Conservation (phyloP, 2,888 invertebrate species). For the Melanargia galathea region DNA sequence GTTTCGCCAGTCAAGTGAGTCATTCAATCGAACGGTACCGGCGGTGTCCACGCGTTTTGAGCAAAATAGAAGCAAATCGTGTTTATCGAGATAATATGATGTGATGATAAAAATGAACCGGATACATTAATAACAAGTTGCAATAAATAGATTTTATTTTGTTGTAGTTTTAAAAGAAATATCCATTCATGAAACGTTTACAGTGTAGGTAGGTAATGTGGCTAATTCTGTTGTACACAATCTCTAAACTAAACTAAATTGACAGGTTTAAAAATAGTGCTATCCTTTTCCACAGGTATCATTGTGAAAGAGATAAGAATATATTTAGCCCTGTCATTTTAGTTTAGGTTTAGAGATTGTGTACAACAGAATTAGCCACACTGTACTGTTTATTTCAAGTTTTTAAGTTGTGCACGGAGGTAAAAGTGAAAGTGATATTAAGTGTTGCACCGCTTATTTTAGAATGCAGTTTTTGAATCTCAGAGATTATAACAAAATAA, state of each 20-base stretch:
- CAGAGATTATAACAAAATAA: no score
- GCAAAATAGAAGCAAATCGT: neutral
- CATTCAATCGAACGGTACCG: conserved; percentile 37
- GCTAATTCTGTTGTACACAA: no score
- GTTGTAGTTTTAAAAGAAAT: neutral
- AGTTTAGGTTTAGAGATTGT: no score
- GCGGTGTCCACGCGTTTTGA: conserved; percentile 3
- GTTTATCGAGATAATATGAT: neutral
- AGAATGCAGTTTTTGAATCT: neutral
- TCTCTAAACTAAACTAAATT: no score
- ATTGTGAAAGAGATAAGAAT: no score
- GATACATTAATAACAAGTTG: neutral
- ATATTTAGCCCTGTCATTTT: no score
- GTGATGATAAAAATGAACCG: neutral
- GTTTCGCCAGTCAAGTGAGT: conserved; percentile 42
- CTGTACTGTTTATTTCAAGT: neutral
- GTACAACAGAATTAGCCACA: no score
- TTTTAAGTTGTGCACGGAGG: neutral
- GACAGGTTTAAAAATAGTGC: no score
- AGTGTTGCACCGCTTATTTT: neutral
- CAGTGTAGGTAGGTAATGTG: no score
- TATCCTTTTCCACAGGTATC: no score
- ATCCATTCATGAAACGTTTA: no score
- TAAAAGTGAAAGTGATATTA: neutral
- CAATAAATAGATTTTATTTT: neutral